Conservation (phyloP, 2,113 vertebrate genomes). For the Pygoscelis adeliae region DNA sequence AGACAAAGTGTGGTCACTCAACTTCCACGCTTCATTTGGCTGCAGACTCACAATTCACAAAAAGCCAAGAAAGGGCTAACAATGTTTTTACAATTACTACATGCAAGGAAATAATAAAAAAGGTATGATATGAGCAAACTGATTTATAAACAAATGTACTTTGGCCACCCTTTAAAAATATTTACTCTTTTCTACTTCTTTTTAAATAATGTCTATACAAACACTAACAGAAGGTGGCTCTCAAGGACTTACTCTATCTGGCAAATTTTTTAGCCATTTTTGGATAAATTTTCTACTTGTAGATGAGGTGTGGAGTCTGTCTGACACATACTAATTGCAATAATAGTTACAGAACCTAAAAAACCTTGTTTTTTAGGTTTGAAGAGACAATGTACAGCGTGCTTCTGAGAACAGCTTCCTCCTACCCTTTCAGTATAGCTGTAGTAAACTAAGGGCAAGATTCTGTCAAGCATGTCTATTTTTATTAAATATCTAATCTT, state of each 20-base stretch:
- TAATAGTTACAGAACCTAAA: neutral
- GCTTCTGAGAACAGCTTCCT: neutral
- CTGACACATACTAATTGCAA: neutral
- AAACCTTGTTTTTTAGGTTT: neutral
- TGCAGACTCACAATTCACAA: neutral
- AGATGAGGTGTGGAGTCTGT: neutral
- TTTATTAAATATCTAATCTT: conserved; percentile 45
- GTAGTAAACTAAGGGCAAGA: neutral
- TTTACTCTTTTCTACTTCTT: neutral
- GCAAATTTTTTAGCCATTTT: neutral
- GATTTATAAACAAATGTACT: neutral
- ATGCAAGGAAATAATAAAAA: neutral
- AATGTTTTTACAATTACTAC: neutral
- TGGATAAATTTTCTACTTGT: neutral
- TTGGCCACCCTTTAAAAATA: neutral
- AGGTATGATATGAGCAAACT: neutral
- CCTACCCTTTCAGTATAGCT: neutral
- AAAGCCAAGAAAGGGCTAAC: neutral
- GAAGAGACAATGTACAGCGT: neutral
- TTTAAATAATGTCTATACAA: neutral
- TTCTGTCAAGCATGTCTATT: neutral
- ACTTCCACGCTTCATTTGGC: neutral
- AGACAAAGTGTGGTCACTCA: neutral
- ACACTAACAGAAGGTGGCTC: neutral
- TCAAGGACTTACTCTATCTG: neutral